Evolutionary conservation across 2,113 vertebrate genomes (phyloP), one percentile per base, ranked within the genome.

Genomic region (Scomber colias): DNA sequence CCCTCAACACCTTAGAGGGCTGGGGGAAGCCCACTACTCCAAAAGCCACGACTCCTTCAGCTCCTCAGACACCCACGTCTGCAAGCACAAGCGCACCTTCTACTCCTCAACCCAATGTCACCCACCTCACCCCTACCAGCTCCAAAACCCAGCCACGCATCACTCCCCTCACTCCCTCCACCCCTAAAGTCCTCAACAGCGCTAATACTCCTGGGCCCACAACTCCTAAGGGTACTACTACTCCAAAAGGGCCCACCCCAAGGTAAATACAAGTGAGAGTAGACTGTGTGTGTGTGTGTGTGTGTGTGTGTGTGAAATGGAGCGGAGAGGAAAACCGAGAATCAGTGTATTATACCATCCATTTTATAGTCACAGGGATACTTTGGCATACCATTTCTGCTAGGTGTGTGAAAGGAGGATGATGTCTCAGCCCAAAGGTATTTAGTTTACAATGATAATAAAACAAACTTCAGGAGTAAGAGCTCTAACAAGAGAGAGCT

Each of bases 1-100:
- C 96, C 16, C 94, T 99, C 63, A 97, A 97, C 90, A 98, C 97
- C 0, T 85, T 99, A 54, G 96, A 98, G 85, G 92, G 95, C n/a
- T 97, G 97, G 96, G 96, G 97, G 85, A 98, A 96, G 89, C 90
- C 95, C 14, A 78, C 79, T 11, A 55, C 86, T 15, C 78, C 90
- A 8, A 92, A 94, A 93, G 24, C 69, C 15, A 49, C 62, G 0
- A 24, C 80, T 40, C 55, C 79, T 19, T 40, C 80, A 14, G 27
- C 72, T 16, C 35, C 87, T 75, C 82, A 75, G 67, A 83, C 82
- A 11, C 51, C 82, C 3, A 21, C 59, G 15, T 60, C 83, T 30
- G 85, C 63, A 11, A 87, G 81, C 89, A 70, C 66, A 55, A 83
- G 89, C 2, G 46, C 88, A 40, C 83, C 90, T 10, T 87, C 90